Evolutionary conservation across 2,113 vertebrate species (phyloP), one percentile per base, ranked within the genome.

Genomic region (Protobothrops mucrosquamatus): DNA sequence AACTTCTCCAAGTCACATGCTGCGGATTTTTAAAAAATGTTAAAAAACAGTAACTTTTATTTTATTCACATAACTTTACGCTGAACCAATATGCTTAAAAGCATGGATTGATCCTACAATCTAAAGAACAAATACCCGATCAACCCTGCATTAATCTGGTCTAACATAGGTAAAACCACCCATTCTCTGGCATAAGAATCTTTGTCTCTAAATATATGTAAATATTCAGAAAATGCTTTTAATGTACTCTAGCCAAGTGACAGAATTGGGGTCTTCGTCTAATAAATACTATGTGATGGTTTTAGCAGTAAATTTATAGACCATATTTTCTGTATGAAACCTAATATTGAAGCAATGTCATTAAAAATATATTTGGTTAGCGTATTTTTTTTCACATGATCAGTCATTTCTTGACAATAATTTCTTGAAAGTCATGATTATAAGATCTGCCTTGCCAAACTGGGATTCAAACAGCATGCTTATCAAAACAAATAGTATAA

Each of bases 401-500:
- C 26, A 34, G 6, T 56, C 26, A 43, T 15, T 55, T 48, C 26
- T 8, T 24, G 9, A 55, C 26, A 90, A 85, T 57, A 57, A 54
- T 91, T 51, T 52, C 74, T 18, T 0, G 43, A 52, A 74, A 29
- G 52, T 1, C 74, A 91, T 90, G 26, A 48, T 81, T 87, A 52
- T 90, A 64, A 46, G 87, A 74, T 89, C 6, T 92, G 87, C 20
- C 3, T 90, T 93, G 85, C 43, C 91, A 92, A 64, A 10, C 51
- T 59, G 20, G 88, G 14, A 39, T 2, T 93, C 86, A 91, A 86
- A 85, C 81, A 57, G 0, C 24, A 24, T 26, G 43, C 2, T 89
- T 3, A 57, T 51, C 22, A 91, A 88, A 87, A 87, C 20, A 95
- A 64, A 39, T 91, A 94, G 92, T 39, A 94, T 6, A 69, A 10